Base-by-base conservation (phyloP, 1,140 invertebrate genomes). In the Helicorthomorpha holstii region DNA sequence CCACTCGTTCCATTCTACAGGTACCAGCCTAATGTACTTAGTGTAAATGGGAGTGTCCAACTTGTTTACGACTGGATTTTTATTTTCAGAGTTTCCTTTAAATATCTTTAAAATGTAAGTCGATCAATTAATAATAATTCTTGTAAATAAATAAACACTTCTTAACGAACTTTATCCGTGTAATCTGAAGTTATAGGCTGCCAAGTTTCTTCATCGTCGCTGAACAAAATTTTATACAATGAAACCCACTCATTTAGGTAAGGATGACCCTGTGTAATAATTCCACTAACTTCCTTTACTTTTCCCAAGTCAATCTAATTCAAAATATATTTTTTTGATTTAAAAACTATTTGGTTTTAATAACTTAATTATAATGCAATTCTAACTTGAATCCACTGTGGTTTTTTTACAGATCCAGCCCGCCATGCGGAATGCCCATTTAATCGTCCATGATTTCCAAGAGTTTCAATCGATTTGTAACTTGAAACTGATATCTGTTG, bases 401-500 rank as follows among this genome's bases (percentile, higher is more conserved):
- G 48, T 21, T 43, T 22, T n/a, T 49, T 45, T n/a, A 29, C 46
- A 16, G 19, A 44, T 44, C 53, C 34, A 27, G 61, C 34, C 16
- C 58, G 56, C 59, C 60, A 62, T 29, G 59, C 59, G 7, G 54
- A 54, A 4, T 50, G 24, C 3, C 57, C 54, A 46, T 63, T 59
- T n/a, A 69, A 60, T 7, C 66, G 58, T 22, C 63, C 66, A 23
- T 53, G 56, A 16, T 60, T 52, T 7, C 64, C 62, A 14, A 55
- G 51, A 47, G 60, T 56, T 12, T 54, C 56, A 16, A 55, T 53
- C 23, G 61, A 59, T 38, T 59, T 51, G 19, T 54, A 59, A 14
- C 61, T 62, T 1, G 67, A 68, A 3, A 61, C 63, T 25, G 62
- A 61, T 4, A 70, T 64, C 59, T 64, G 61, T 27, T 60, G 53